Evolutionary conservation across 2,113 vertebrate species (phyloP).

Genomic region (Leiothrix lutea): DNA sequence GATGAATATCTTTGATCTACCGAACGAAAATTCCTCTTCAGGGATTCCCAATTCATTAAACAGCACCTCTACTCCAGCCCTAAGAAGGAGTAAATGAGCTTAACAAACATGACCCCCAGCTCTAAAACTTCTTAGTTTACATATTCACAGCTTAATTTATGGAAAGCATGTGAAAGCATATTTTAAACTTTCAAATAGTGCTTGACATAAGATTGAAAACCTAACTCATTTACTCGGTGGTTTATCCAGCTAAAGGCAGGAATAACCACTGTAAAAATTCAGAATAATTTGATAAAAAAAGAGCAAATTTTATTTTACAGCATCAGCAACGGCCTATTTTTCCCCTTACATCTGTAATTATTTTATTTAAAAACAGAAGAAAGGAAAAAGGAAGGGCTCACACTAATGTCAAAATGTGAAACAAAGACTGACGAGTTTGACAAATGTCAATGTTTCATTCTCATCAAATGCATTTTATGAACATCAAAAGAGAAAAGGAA

Average conservation of each 20-base stretch:
- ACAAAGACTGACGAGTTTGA: not conserved
- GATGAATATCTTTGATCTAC: slow-evolving; percentile 98
- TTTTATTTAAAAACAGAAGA: not conserved
- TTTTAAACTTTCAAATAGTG: not conserved
- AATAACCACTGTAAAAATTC: not conserved
- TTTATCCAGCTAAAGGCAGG: slow-evolving; percentile 15
- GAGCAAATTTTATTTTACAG: not conserved
- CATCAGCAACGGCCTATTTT: not conserved
- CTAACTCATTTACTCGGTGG: not conserved
- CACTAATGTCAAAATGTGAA: not conserved
- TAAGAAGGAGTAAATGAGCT: slow-evolving; percentile 58
- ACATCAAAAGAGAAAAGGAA: not conserved
- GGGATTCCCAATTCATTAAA: slow-evolving; percentile 86
- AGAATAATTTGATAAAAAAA: not conserved
- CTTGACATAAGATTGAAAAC: slow-evolving; percentile 7
- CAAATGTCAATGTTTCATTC: not conserved
- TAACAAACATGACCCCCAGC: not conserved
- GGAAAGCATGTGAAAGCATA: not conserved
- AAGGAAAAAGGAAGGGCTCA: not conserved
- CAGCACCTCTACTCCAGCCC: slow-evolving; percentile 91
- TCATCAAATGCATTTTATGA: not conserved
- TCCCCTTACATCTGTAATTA: not conserved
- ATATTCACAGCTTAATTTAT: not conserved
- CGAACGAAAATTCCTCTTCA: slow-evolving; percentile 89
- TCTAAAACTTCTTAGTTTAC: not conserved